Base-by-base conservation (phyloP, 2,113 vertebrate species). In the Ariopsis seemanni region DNA sequence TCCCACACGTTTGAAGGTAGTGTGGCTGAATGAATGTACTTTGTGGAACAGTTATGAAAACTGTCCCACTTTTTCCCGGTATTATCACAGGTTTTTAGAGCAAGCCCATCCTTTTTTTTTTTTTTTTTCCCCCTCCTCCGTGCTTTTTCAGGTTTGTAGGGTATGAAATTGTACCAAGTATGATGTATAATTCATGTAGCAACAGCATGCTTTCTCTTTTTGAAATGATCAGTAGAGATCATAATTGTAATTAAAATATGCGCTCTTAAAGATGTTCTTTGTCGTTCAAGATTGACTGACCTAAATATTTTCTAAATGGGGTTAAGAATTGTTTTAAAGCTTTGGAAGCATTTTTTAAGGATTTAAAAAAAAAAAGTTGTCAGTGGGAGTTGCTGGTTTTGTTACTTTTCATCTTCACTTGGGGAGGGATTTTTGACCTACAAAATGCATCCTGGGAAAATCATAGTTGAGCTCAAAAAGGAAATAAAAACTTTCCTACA, bases 11-110 rank as follows among this genome's bases (percentile, higher is more conserved):
- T 34, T 17, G 5, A 71, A 71, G 11, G n/a, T 4, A 15, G 27
- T 27, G 12, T 0, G 27, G 27, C 67, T 71, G 27, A 71, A 71
- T 71, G 30, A 71, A 71, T 71, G 30, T 7, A 42, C 27, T 81
- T 82, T 82, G 27, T 80, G 55, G 60, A 79, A 34, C 78, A 52
- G 30, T 85, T 74, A 85, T 85, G 83, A 85, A 85, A 85, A 58
- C 67, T n/a, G 83, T 74, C 83, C 83, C 53, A 60, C 69, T 85
- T 85, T 74, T 67, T 17, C 55, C 60, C 60, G 0, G 0, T 2
- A 63, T 63, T 63, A 71, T 71, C 52, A 58, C 67, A 67, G 71
- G 52, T 74, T 63, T 27, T 77, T 71, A 50, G 57, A 78, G 84
- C 30, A 63, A 11, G n/a, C 71, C 60, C 53, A 17, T 62, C 57